A percentile compares a stretch with the other conserved stretches of the same genome.
Conservation (phyloP, 2,888 invertebrate genomes). For the Eurytoma californica region DNA sequence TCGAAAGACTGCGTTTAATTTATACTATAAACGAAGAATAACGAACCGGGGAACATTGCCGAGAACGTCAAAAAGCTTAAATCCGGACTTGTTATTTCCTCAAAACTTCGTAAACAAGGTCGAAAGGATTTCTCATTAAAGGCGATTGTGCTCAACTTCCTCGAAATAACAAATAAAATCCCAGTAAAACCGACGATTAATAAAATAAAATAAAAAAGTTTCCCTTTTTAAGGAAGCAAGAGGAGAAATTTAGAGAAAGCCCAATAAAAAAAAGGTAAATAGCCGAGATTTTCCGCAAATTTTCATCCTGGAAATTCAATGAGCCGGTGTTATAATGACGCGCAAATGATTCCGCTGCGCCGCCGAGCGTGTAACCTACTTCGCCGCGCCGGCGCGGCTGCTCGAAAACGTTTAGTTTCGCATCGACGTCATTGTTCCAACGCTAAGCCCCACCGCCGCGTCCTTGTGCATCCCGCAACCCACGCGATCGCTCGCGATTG, state of each 20-base stretch:
- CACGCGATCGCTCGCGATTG: constrained; percentile 3
- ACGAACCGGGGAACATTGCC: too few relatives aligned
- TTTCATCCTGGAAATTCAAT: constrained; percentile 34
- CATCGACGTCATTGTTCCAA: constrained; percentile 46
- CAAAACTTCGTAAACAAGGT: too few relatives aligned
- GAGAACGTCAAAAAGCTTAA: too few relatives aligned
- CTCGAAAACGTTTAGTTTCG: constrained; percentile 54
- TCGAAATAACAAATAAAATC: background rate
- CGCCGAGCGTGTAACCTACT: constrained; percentile 58
- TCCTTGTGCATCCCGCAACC: background rate
- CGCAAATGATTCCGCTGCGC: constrained; percentile 43
- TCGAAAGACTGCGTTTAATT: too few relatives aligned
- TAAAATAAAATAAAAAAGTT: too few relatives aligned
- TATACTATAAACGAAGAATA: too few relatives aligned
- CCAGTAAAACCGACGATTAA: background rate
- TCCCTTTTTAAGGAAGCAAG: too few relatives aligned
- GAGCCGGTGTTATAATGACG: constrained; percentile 31
- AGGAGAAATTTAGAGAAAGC: background rate
- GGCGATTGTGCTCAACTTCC: background rate
- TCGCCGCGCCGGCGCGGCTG: constrained; percentile 51
- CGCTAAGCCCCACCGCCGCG: background rate
- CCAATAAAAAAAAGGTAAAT: constrained; percentile 4
- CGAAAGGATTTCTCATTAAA: background rate
- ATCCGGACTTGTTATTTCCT: too few relatives aligned
- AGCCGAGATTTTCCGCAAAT: constrained; percentile 4